Base-by-base conservation (phyloP, 2,888 invertebrate genomes). In the Calephelis perditalis region DNA sequence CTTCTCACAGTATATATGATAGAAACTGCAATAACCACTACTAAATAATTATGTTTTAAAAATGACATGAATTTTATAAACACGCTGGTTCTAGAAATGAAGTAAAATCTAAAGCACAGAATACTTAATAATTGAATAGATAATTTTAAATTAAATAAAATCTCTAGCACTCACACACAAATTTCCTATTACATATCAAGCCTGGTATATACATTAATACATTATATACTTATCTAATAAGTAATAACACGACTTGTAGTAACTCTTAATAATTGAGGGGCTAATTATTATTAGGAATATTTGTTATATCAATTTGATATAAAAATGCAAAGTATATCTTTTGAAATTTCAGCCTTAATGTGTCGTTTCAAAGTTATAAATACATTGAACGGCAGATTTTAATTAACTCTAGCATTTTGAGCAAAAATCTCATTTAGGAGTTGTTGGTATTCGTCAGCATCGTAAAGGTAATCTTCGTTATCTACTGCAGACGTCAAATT, bases 361-460 rank as follows among this genome's bases (percentile, higher is more conserved):
- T 46, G 46, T 60, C 36, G 47, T 49, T 57, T 49, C 40, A 40
- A 60, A 56, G 56, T 44, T 60, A 43, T 49, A 43, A 57, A 46
- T 57, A 52, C 52, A 52, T 57, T 12, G 49, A 47, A 56, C 36
- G 36, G 11, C 10, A 26, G 45, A 40, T 5, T 57, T 62, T 72
- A 84, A 86, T 73, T 84, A 84, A 68, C 85, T 83, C 82, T 86
- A 86, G 82, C 82, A 8, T 86, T 86, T 82, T 89, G 89, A 86
- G 89, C 89, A 87, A 90, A 87, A 76, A 90, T 87, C 78, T 89
- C 88, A 70, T 86, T 86, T 40, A 90, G 71, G 61, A 88, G 71
- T 69, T 86, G 84, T 75, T 89, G 87, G 65, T 90, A 90, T 70
- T 89, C 90, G 60, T 88, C 86, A 0, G 83, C 78, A 60, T 85